Base-by-base conservation (phyloP, 2,113 vertebrate species). In the Gracilinanus agilis region DNA sequence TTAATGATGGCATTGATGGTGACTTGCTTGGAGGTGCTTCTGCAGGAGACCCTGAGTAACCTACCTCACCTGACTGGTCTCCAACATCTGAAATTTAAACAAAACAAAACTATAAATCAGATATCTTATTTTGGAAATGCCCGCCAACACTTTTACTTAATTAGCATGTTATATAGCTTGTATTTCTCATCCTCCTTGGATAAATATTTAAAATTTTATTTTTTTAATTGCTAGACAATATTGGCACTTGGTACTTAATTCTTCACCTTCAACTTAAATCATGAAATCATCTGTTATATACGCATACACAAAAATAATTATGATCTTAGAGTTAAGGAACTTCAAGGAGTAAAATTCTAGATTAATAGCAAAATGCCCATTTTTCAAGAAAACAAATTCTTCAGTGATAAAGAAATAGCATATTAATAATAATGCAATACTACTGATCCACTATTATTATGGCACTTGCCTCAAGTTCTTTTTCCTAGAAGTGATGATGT, bases 1-100 rank as follows among this genome's bases (percentile, higher is more conserved):
- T 99, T 93, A 99, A 98, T 0, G 99, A 99, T n/a, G 99, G 99
- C 99, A 99, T 99, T 88, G 99, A 99, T 3, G 99, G 99, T 29
- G 99, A 99, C 97, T 99, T 99, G 99, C 98, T 99, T 97, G 99
- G 99, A 97, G 99, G 99, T 91, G 99, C 99, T 98, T 99, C 99
- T 94, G 99, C 99, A 53, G 99, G 99, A 91, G 99, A 99, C 96
- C 98, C 98, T 9, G 99, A 99, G 97, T 99, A 99, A 96, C 99
- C 99, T 95, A 99, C 99, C 83, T 99, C 99, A 96, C 98, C 97
- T 24, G 98, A 97, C 95, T 99, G 96, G 94, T 99, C 99, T 24
- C 99, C 98, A 94, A 98, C 98, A 98, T 98, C 99, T 99, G 98
- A 97, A 98, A 97, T 96, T 90, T 27, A 95, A 94, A 97, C 90